phyloP scores from a whole-genome alignment of 2,113 vertebrate genomes.

The Hyperoodon ampullatus region DNA sequence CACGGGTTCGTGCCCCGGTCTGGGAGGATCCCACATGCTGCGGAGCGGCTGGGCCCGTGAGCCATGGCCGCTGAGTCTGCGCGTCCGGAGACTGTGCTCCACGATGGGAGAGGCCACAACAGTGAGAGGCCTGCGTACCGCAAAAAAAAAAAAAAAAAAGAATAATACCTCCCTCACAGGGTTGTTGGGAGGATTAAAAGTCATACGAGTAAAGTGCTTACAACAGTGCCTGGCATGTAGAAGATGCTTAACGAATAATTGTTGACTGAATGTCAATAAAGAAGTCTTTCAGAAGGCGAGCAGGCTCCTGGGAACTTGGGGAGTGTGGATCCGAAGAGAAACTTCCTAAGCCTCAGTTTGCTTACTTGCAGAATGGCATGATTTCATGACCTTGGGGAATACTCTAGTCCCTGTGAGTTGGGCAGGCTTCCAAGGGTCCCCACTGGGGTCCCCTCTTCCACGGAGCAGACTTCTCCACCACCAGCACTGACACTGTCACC shows the following conservation, averaged over 20 bases:
- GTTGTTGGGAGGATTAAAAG: background rate
- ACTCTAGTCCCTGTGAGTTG: background rate
- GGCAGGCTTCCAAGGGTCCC: background rate
- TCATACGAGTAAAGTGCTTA: background rate
- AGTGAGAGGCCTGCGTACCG: accelerated
- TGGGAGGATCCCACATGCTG: no score
- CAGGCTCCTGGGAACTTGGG: background rate
- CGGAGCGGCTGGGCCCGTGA: no score
- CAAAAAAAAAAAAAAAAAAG: no score
- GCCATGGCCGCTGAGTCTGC: no score
- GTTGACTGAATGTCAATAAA: background rate
- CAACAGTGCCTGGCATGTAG: background rate
- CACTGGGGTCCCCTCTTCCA: background rate
- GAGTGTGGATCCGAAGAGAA: background rate
- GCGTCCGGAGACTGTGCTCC: no score
- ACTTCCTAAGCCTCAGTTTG: background rate
- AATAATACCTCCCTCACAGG: background rate
- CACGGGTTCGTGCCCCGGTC: no score
- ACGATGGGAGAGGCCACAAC: no score
- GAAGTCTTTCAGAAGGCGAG: background rate
- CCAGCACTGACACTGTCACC: accelerated
- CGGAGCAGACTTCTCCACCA: background rate
- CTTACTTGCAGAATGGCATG: background rate
- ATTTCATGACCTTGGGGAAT: background rate
- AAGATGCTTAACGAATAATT: background rate